Percentiles rank a stretch among this genome's conserved stretches.
phyloP scores from a whole-genome alignment of 2,797 vertebrate species.

The Silurus aristotelis region DNA sequence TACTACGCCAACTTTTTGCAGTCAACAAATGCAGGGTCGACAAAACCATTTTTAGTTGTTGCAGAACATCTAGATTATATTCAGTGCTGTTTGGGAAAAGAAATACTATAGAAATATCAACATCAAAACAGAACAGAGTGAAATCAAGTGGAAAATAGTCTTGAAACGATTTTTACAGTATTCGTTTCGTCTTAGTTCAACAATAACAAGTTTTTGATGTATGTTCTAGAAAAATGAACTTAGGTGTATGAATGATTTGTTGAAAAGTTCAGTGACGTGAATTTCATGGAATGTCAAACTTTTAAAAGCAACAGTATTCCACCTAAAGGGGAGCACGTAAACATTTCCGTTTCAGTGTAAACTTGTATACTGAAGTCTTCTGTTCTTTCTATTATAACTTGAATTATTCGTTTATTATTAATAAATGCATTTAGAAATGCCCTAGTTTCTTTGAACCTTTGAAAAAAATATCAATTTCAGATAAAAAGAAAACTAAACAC shows the following conservation, averaged over 20 bases:
- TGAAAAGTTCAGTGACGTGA: constrained; percentile 52
- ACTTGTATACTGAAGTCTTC: constrained; percentile 53
- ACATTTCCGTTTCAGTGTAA: constrained; percentile 72
- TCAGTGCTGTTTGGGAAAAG: constrained; percentile 65
- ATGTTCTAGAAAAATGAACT: constrained; percentile 5
- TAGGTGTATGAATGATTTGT: constrained; percentile 23
- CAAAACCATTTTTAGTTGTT: background rate
- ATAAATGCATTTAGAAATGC: constrained; percentile 15
- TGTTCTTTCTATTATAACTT: constrained; percentile 43
- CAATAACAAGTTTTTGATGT: background rate
- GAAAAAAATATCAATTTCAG: constrained; percentile 2
- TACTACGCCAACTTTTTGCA: constrained; percentile 40
- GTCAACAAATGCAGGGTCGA: constrained; percentile 7
- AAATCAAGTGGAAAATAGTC: background rate
- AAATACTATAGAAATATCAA: constrained; percentile 53
- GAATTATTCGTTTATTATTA: background rate
- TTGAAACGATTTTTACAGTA: constrained; percentile 59
- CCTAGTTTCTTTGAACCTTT: constrained; percentile 16
- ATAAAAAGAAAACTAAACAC: background rate
- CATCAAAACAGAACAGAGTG: constrained; percentile 61
- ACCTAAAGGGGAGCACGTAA: constrained; percentile 64
- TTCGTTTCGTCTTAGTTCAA: constrained; percentile 42
- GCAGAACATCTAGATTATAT: constrained; percentile 48
- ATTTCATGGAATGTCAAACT: constrained; percentile 1
- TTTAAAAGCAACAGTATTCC: constrained; percentile 41